Evolutionary conservation across 2,888 invertebrate species (phyloP).

Genomic region (Liposcelis brunnea): DNA sequence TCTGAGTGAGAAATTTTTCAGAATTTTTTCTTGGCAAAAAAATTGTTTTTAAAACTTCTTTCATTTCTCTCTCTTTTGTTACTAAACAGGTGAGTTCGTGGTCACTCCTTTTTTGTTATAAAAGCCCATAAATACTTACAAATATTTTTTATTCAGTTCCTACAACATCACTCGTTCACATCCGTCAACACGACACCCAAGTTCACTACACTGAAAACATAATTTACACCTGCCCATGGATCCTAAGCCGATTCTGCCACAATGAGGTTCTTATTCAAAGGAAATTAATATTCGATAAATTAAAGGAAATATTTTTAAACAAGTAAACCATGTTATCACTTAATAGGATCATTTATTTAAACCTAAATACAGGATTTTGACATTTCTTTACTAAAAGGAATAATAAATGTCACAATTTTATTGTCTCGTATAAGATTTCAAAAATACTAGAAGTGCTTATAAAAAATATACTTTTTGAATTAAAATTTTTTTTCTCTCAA

Average conservation of each 20-base stretch:
- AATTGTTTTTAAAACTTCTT: no score
- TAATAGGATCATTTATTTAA: conserved; percentile 12
- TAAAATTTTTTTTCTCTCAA: no score
- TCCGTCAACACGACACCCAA: neutral
- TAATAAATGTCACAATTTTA: no score
- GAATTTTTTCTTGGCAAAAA: no score
- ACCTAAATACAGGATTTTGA: conserved; percentile 10
- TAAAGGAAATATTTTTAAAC: conserved; percentile 15
- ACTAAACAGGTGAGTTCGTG: no score
- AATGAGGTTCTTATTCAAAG: conserved; percentile 34
- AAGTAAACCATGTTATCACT: neutral
- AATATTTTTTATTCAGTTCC: conserved; percentile 6
- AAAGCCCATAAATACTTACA: neutral
- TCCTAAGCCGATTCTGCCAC: conserved; percentile 36
- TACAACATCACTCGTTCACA: neutral
- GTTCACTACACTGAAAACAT: conserved; percentile 35
- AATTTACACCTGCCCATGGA: conserved; percentile 43
- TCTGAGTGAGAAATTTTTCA: no score
- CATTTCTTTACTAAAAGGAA: no score
- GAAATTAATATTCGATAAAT: conserved; percentile 19
- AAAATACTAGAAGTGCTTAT: conserved; percentile 4
- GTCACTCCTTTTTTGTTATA: conserved; percentile 8
- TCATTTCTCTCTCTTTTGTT: no score
- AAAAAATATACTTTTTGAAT: conserved; percentile 11
- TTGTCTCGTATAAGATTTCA: conserved; percentile 10